Evolutionary conservation across 2,888 invertebrate species (phyloP), one percentile per base, ranked within the genome.

Genomic region (Tribolium freemani): DNA sequence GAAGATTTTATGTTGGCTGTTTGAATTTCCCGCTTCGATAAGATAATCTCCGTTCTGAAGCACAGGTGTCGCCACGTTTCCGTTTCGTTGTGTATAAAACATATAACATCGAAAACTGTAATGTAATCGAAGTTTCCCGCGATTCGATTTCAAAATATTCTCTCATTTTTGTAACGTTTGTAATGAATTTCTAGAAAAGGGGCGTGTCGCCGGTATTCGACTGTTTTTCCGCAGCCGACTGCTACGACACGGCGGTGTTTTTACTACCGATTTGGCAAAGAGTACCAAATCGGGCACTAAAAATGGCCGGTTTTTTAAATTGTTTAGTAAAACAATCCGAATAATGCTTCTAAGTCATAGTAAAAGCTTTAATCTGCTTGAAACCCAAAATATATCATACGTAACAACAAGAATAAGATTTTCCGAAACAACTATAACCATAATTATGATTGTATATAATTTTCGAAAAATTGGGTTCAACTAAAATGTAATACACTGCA

Each of bases 1-100:
- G 81, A 79, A 80, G 80, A 79, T 79, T 80, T 85, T 85, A 82
- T 83, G 83, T 85, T 84, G 81, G 82, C 82, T 83, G 84, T 84
- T 84, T 79, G 57, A 81, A 80, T 77, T 79, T 79, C 81, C 80
- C 76, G 82, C 82, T 83, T 73, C 79, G 72, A 74, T 71, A 78
- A 75, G 76, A 75, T 61, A 77, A 73, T 61, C 74, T 77, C 73
- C 74, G 73, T 76, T 79, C 76, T 74, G 75, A 75, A 76, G 73
- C 72, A 76, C 77, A 79, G 76, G 74, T 77, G 74, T 75, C 71
- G 76, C 63, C 54, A 69, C 67, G 9, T 57, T 53, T 58, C 58
- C 61, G 56, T 61, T 68, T 4, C 53, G 31, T 16, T 64, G 48
- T 64, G 61, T 53, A 53, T 54, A 53, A 54, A 48, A 44, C 48